Evolutionary conservation across 2,888 invertebrate genomes (phyloP).

Genomic region (Adela reaumurella): DNA sequence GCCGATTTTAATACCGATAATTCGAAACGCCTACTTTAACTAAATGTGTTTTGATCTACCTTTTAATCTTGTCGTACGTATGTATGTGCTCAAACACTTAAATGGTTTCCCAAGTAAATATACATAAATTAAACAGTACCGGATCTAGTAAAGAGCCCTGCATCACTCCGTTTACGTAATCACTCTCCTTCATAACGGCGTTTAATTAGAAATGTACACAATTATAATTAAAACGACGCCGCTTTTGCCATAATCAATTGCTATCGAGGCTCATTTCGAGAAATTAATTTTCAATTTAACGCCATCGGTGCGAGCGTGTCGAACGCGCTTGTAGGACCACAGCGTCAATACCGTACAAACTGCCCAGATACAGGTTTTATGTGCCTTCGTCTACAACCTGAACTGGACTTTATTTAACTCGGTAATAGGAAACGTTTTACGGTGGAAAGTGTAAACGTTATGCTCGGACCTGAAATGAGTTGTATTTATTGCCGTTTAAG

Average conservation of each 20-base stretch:
- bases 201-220: constrained; percentile 6
- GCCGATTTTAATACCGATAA: not conserved
- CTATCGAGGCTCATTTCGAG: constrained; percentile 8
- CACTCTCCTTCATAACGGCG: not conserved
- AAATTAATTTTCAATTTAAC: constrained; percentile 18
- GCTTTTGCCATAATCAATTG: not conserved
- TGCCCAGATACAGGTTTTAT: not conserved
- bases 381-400: not conserved
- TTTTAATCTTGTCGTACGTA: too few relatives aligned
- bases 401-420: not conserved
- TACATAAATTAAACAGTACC: not conserved
- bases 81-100: too few relatives aligned
- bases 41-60: too few relatives aligned
- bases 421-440: not conserved
- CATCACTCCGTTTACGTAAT: not conserved
- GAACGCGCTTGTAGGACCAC: constrained; percentile 9
- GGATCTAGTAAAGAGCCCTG: not conserved
- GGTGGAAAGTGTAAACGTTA: not conserved
- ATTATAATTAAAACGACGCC: constrained; percentile 3
- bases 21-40: too few relatives aligned
- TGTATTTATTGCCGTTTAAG: not conserved
- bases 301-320: constrained; percentile 12
- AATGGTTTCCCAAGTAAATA: too few relatives aligned
- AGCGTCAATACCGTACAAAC: not conserved
- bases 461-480: not conserved